A percentile compares a stretch with the other conserved stretches of the same genome.
Conservation (phyloP, 2,113 vertebrate species). For the Scytalopus superciliaris region DNA sequence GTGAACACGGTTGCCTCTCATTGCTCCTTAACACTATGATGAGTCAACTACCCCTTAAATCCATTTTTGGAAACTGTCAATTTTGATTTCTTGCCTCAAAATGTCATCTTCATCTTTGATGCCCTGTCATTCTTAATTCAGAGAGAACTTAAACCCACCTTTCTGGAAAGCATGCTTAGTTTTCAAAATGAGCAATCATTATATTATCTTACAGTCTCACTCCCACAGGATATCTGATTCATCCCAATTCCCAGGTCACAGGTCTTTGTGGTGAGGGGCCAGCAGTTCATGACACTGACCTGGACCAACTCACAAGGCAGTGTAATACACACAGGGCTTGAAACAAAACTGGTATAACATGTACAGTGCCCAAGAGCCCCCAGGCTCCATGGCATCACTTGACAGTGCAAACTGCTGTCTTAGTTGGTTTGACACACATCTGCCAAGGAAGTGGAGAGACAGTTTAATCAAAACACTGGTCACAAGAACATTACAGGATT, state of each 20-base stretch:
- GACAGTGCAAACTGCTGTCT: background rate
- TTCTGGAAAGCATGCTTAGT: background rate
- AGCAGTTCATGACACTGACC: background rate
- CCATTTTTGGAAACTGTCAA: background rate
- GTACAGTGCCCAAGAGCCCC: background rate
- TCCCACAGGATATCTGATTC: background rate
- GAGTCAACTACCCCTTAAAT: background rate
- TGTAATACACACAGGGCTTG: background rate
- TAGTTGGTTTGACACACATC: background rate
- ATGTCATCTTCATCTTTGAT: background rate
- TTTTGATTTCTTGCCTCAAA: background rate
- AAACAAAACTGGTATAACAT: background rate
- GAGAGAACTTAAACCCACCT: background rate
- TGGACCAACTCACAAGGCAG: background rate
- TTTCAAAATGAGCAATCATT: background rate
- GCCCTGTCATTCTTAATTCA: background rate
- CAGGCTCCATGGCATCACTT: background rate
- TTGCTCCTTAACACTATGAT: background rate
- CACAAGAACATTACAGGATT: background rate
- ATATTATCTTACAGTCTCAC: background rate
- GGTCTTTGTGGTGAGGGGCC: background rate
- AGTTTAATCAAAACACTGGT: background rate
- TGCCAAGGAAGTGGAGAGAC: background rate
- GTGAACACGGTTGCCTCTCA: background rate
- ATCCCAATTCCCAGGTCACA: background rate